Evolutionary conservation across 2,888 invertebrate genomes (phyloP).

Genomic region (Ichneumoninae sp.): DNA sequence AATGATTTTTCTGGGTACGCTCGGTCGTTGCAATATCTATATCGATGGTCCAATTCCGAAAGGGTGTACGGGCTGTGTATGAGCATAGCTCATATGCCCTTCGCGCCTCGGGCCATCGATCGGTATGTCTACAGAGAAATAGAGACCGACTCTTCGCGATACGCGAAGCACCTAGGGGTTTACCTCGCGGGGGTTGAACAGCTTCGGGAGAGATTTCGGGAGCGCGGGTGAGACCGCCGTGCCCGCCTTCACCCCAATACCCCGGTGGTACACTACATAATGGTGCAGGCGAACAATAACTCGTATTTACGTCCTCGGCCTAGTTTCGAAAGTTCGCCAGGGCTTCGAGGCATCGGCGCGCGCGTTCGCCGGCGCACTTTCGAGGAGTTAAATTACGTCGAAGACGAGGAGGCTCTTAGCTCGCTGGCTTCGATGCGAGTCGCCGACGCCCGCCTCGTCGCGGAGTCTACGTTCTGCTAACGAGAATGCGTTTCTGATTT

Average conservation of each 20-base stretch:
- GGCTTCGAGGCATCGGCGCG: constrained; percentile 57
- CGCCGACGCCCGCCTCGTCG: constrained; percentile 42
- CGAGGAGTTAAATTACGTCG: constrained; percentile 69
- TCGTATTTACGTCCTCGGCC: constrained; percentile 72
- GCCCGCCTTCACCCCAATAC: not conserved
- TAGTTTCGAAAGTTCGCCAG: constrained; percentile 66
- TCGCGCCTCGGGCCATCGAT: not conserved
- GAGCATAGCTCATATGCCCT: not conserved
- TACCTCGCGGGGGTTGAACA: constrained; percentile 29
- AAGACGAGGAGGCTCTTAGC: constrained; percentile 43
- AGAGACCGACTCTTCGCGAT: constrained; percentile 19
- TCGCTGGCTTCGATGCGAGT: constrained; percentile 45
- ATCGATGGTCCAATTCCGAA: too few relatives aligned
- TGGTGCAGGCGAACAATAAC: constrained; percentile 69
- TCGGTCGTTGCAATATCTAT: too few relatives aligned
- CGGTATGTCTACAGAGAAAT: not conserved
- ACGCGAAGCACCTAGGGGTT: constrained; percentile 9
- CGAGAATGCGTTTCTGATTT: constrained; percentile 61
- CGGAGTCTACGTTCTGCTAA: constrained; percentile 35
- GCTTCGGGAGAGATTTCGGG: constrained; percentile 55
- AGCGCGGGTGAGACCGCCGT: constrained; percentile 15
- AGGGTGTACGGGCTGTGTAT: too few relatives aligned
- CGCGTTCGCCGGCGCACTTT: constrained; percentile 55
- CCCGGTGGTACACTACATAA: constrained; percentile 53
- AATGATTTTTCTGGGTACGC: too few relatives aligned